Conservation (phyloP, 2,797 vertebrate genomes). For the Xerus rutilus region DNA sequence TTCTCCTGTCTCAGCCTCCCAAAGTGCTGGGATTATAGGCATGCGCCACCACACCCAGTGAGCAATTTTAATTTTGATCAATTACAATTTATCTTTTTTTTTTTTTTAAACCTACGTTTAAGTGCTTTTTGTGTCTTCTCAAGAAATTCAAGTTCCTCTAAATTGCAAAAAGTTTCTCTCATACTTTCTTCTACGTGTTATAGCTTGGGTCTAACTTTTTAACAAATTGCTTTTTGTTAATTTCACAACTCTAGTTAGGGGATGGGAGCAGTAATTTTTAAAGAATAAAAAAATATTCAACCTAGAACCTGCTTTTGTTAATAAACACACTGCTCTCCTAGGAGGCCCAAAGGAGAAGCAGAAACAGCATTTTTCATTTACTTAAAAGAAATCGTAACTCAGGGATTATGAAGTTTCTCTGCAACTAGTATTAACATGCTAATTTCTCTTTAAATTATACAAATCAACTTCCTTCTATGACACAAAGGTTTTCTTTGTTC, state of each 20-base stretch:
- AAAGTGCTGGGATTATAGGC: too few species aligned
- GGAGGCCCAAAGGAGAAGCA: not conserved
- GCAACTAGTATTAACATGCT: not conserved
- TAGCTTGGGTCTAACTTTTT: not conserved
- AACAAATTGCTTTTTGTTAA: not conserved
- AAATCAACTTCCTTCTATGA: not conserved
- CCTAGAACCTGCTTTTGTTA: not conserved
- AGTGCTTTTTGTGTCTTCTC: not conserved
- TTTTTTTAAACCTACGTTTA: not conserved
- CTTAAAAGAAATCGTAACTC: not conserved
- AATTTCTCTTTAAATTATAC: not conserved
- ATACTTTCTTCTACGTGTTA: not conserved
- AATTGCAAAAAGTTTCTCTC: not conserved
- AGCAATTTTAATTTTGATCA: not conserved
- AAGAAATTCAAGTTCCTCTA: not conserved
- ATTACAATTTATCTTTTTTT: not conserved
- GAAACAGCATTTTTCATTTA: not conserved
- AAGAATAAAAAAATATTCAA: not conserved
- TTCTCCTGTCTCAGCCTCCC: too few species aligned
- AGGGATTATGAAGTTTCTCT: not conserved
- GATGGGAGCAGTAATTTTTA: not conserved
- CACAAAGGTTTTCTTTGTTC: not conserved
- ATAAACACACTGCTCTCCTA: not conserved
- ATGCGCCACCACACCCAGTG: too few species aligned
- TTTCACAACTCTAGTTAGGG: not conserved